A percentile compares a stretch with the other conserved stretches of the same genome.
phyloP scores from a whole-genome alignment of 2,888 invertebrate genomes.

The Leucozona laternaria region DNA sequence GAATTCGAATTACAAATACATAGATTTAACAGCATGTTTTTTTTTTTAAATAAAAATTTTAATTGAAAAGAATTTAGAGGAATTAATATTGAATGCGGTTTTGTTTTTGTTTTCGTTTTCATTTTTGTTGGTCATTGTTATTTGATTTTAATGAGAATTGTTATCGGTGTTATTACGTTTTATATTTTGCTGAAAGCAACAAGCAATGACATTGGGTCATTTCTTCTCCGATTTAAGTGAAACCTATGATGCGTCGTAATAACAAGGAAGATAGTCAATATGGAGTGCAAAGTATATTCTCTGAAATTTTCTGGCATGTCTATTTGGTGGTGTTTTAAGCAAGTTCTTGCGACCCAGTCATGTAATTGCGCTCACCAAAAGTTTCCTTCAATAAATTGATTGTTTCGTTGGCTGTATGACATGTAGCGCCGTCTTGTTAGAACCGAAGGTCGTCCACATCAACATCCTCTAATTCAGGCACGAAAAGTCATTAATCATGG shows the following conservation, averaged over 20 bases:
- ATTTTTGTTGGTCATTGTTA: not conserved
- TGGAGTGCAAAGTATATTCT: too few species aligned
- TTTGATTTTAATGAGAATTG: not conserved
- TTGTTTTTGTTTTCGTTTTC: constrained; percentile 18
- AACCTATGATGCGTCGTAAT: not conserved
- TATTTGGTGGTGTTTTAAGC: too few species aligned
- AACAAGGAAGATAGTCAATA: not conserved
- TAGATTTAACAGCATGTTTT: not conserved
- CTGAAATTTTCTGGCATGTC: too few species aligned
- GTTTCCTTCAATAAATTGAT: too few species aligned
- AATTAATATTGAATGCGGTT: not conserved
- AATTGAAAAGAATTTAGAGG: constrained; percentile 15
- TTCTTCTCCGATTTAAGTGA: not conserved
- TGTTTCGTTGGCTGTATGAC: too few species aligned
- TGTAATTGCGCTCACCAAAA: too few species aligned
- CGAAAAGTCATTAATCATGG: too few species aligned
- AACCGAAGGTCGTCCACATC: too few species aligned
- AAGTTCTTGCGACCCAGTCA: too few species aligned
- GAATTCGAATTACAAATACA: constrained; percentile 10
- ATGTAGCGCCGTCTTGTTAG: too few species aligned
- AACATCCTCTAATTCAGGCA: too few species aligned
- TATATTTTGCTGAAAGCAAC: not conserved
- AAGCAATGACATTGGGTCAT: not conserved
- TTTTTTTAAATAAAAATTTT: not conserved
- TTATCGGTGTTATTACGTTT: not conserved